phyloP scores from a whole-genome alignment of 2,113 vertebrate genomes.

The Epinephelus fuscoguttatus region DNA sequence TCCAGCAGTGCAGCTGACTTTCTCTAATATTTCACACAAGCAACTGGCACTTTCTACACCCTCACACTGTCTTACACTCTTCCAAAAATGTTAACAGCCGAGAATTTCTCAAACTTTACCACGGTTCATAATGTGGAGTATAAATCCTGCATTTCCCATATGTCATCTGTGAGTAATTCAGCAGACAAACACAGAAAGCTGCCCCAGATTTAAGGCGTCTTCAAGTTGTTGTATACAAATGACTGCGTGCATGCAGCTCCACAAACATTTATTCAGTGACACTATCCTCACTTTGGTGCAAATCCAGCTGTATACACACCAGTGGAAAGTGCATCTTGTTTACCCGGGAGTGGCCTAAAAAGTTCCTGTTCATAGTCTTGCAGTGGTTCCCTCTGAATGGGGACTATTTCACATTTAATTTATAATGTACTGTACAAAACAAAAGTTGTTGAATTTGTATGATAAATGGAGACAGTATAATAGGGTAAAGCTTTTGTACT shows the following conservation, averaged over 20 bases:
- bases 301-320: conserved; percentile 80
- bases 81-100: conserved; percentile 9
- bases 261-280: conserved; percentile 73
- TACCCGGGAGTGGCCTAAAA: conserved; percentile 46
- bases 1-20: conserved; percentile 35
- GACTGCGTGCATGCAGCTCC: conserved; percentile 46
- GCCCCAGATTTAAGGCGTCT: conserved; percentile 36
- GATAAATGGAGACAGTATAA: conserved; percentile 1
- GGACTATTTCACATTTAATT: background rate
- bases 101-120: background rate
- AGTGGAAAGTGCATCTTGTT: conserved; percentile 59
- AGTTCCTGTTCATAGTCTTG: background rate
- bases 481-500: background rate
- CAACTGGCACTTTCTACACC: conserved; percentile 11
- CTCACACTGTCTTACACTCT: conserved; percentile 1
- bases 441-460: background rate
- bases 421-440: background rate
- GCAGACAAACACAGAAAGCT: conserved; percentile 20
- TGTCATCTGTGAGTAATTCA: conserved; percentile 30
- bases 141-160: conserved; percentile 7
- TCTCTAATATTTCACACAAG: conserved; percentile 16
- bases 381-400: background rate
- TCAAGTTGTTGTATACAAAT: conserved; percentile 57
- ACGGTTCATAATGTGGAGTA: conserved; percentile 8
- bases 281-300: conserved; percentile 60